Base-by-base conservation (phyloP, 2,113 vertebrate genomes). In the Ceyx cyanopectus region DNA sequence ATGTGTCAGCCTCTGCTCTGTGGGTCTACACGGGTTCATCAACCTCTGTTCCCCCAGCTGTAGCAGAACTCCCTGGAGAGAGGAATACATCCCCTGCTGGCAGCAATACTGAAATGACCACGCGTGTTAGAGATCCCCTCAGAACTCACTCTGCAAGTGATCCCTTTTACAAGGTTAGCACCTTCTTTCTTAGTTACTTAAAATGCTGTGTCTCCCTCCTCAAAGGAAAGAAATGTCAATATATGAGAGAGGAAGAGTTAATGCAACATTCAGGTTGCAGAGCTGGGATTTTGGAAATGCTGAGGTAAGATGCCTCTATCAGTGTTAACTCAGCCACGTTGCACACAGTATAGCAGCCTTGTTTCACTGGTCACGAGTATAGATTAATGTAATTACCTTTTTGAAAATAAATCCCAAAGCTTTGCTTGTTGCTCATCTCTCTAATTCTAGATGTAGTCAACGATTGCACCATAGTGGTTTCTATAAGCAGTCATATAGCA, bases 151-250 rank as follows among this genome's bases (percentile, higher is more conserved):
- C 51, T 61, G 82, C 2, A 4, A 24, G 65, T 90, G 90, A 57
- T 74, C 76, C 68, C 60, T 45, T 37, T 63, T 40, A 67, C 41
- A 74, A 70, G 51, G 85, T 77, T 91, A 77, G 72, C 57, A 32
- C 54, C 58, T 40, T 88, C 74, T 70, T 87, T 77, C 73, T 77
- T 68, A 65, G 48, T 88, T 88, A 6, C 4, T 86, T 96, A 85
- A 94, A 90, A 72, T 56, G 66, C 72, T 76, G 40, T 78, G 68
- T 43, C 65, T 91, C 56, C 76, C 90, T 95, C 76, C 90, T 69
- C 63, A 77, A 87, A 90, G 90, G 80, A 86, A 90, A 85, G 65
- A 90, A 90, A 84, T 83, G 68, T 85, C 87, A 91, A 74, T 85
- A 90, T 51, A 21, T 43, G 80, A 77, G 68, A 91, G 85, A 58